Evolutionary conservation across 2,888 invertebrate species (phyloP), one percentile per base, ranked within the genome.

Genomic region (Steromphala cineraria): DNA sequence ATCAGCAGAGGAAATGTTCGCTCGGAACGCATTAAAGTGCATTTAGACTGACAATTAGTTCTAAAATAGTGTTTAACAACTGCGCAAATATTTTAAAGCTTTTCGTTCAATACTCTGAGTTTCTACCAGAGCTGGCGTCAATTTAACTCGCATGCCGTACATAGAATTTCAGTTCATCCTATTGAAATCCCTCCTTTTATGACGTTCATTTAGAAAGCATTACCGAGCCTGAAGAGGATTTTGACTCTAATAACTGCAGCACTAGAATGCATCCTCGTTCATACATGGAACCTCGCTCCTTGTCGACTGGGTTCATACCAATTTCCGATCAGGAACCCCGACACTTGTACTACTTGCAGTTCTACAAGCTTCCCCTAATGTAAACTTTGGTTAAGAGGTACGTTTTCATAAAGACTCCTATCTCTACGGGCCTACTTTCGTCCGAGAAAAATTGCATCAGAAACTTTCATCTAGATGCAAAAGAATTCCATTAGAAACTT

Each of bases 11-110:
- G 71, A 71, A 71, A 71, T 40, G 71, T 31, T 71, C 71, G 13
- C 71, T 19, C 19, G 36, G 36, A 40, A 19, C 36, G 71, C 71
- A 71, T 71, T 71, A 71, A 36, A 71, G 71, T 71, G 71, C 71
- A 71, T 71, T 71, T 71, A 71, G 71, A 71, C 28, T 31, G 36
- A 71, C 71, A 71, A 71, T 71, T 71, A 71, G 71, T 36, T 36
- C 36, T 36, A 71, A 71, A 71, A 71, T 71, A 71, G 71, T 71
- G 71, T 71, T 71, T 71, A 71, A 71, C 71, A 71, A 71, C 71
- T 71, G 71, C 71, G 40, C 71, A 71, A 71, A 71, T 71, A 71
- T 71, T 71, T 71, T 71, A 71, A 71, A 71, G 71, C 71, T 71
- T n/a, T 36, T 15, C 71, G 71, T 71, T 71, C 71, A 71, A 71